Conservation (phyloP, 2,113 vertebrate species). For the Ornithorhynchus anatinus region DNA sequence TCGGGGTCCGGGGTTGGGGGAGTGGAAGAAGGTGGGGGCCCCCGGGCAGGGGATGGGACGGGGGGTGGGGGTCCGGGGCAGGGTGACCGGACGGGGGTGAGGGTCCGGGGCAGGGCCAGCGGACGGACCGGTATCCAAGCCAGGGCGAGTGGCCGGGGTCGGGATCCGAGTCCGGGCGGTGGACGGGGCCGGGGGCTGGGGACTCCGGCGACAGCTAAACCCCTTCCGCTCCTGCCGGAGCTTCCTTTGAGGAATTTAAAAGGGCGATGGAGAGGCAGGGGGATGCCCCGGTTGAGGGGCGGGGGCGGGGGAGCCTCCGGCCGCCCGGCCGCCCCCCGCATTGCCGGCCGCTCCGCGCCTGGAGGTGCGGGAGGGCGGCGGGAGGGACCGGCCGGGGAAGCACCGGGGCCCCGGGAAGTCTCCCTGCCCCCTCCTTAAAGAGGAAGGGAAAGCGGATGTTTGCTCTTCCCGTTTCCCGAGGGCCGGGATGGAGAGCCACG, state of each 20-base stretch:
- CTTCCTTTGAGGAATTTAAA: background rate
- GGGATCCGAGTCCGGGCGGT: too few species aligned
- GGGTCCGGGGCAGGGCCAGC: background rate
- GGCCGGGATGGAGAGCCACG: background rate
- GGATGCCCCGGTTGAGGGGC: too few species aligned
- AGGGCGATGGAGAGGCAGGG: background rate
- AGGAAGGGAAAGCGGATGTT: conserved; percentile 4
- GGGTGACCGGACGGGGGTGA: background rate
- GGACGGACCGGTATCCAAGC: accelerated
- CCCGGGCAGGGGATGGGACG: too few species aligned
- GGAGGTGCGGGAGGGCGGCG: too few species aligned
- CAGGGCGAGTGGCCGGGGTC: background rate
- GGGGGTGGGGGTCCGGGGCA: too few species aligned
- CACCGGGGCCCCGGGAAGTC: too few species aligned
- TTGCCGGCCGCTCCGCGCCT: too few species aligned
- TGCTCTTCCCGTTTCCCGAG: background rate
- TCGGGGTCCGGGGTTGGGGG: background rate
- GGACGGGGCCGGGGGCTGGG: too few species aligned
- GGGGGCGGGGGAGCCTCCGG: background rate
- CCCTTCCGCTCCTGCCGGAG: background rate
- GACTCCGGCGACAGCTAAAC: too few species aligned
- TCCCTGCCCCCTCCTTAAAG: too few species aligned
- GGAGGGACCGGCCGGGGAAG: conserved; percentile 46
- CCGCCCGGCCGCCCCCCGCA: background rate
- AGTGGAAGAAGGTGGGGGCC: background rate